Percentiles rank a stretch among this genome's conserved stretches.
phyloP scores from a whole-genome alignment of 2,888 invertebrate genomes.

The Phengaris arion region DNA sequence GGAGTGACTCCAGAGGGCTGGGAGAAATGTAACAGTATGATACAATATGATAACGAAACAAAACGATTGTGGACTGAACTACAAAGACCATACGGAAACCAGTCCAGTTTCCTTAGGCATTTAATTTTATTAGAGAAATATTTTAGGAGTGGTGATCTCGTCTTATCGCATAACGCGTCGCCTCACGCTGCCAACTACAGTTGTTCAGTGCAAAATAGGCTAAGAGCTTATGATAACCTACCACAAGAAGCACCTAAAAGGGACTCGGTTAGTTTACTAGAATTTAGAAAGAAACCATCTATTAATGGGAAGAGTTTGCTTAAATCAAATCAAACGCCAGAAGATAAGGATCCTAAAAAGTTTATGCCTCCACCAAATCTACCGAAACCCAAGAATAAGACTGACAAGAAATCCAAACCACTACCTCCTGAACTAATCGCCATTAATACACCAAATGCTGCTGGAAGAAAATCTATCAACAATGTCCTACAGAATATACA shows the following conservation, averaged over 20 bases:
- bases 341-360: constrained; percentile 57
- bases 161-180: constrained; percentile 85
- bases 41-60: constrained; percentile 91
- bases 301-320: constrained; percentile 70
- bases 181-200: constrained; percentile 88
- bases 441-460: constrained; percentile 73
- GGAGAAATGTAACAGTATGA: constrained; percentile 88
- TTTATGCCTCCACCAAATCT: constrained; percentile 62
- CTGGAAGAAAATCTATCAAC: constrained; percentile 70
- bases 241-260: constrained; percentile 55
- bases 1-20: constrained; percentile 90
- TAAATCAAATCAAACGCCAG: constrained; percentile 59
- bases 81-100: constrained; percentile 92
- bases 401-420: constrained; percentile 55
- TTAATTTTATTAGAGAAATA: constrained; percentile 90
- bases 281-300: constrained; percentile 68
- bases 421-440: constrained; percentile 81
- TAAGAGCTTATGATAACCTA: constrained; percentile 87
- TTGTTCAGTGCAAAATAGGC: constrained; percentile 87
- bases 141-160: constrained; percentile 88
- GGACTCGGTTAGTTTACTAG: constrained; percentile 64
- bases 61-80: constrained; percentile 89
- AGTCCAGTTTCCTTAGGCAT: constrained; percentile 90
- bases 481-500: constrained; percentile 73
- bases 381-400: constrained; percentile 54